Evolutionary conservation across 2,797 vertebrate genomes (phyloP).

Genomic region (Pelodytes ibericus): DNA sequence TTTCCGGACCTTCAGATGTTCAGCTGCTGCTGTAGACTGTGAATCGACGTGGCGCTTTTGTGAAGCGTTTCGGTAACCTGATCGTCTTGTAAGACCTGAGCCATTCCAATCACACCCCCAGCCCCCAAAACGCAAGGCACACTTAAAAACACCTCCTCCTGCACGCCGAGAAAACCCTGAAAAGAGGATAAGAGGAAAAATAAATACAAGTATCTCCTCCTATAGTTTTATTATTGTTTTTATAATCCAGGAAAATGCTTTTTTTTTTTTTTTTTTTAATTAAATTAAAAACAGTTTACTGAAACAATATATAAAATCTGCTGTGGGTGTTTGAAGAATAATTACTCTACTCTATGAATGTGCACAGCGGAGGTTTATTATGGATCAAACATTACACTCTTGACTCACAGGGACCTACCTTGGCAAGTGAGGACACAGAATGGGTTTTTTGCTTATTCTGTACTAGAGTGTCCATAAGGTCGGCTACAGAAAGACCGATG

Average conservation of each 20-base stretch:
- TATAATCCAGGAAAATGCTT: too few relatives aligned
- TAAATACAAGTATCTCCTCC: too few relatives aligned
- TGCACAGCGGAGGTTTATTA: too few relatives aligned
- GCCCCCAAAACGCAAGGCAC: conserved; percentile 86
- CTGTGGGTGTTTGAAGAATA: too few relatives aligned
- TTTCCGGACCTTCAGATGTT: conserved; percentile 69
- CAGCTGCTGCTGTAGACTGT: conserved; percentile 82
- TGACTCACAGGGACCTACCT: conserved; percentile 73
- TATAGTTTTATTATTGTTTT: too few relatives aligned
- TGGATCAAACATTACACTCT: too few relatives aligned
- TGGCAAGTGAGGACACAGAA: conserved; percentile 87
- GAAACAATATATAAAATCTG: too few relatives aligned
- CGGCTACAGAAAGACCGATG: conserved; percentile 88
- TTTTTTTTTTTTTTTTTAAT: too few relatives aligned
- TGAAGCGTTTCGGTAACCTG: conserved; percentile 79
- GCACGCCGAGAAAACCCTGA: conserved; percentile 67
- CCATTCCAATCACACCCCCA: conserved; percentile 78
- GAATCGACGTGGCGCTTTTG: conserved; percentile 78
- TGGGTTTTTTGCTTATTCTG: conserved; percentile 85
- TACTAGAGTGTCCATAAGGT: conserved; percentile 87
- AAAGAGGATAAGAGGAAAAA: not conserved
- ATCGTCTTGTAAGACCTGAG: conserved; percentile 70
- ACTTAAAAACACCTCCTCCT: conserved; percentile 90
- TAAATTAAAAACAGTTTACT: too few relatives aligned
- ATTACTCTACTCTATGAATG: too few relatives aligned